Percentiles rank a stretch among this genome's conserved stretches.
phyloP scores from a whole-genome alignment of 2,797 vertebrate species.

The Florisuga fusca region DNA sequence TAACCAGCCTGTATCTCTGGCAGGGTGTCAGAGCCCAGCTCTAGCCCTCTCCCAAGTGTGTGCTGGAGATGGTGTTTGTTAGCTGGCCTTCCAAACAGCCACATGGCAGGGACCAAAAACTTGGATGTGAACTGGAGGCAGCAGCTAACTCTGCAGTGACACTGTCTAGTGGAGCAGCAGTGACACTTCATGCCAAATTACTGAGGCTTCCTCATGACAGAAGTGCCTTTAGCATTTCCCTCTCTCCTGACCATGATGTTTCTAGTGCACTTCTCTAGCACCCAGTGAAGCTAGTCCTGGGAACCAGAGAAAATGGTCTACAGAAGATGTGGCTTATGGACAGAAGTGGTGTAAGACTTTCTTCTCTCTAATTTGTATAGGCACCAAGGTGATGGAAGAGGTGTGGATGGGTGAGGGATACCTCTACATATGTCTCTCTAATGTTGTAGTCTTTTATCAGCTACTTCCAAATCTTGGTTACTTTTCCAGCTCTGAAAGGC shows the following conservation, averaged over 20 bases:
- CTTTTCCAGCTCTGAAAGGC: not conserved
- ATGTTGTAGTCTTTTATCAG: not conserved
- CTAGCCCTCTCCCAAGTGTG: not conserved
- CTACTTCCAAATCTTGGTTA: not conserved
- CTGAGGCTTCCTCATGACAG: not conserved
- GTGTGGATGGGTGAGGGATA: not conserved
- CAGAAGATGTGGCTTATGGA: not conserved
- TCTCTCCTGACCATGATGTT: not conserved
- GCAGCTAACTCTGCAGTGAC: not conserved
- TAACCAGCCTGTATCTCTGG: not conserved
- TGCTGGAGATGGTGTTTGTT: not conserved
- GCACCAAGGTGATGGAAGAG: not conserved
- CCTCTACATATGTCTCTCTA: not conserved
- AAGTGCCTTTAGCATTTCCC: not conserved
- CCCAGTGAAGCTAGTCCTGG: not conserved
- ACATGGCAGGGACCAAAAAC: not conserved
- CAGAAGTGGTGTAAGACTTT: not conserved
- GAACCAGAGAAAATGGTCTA: not conserved
- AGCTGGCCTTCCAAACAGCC: not conserved
- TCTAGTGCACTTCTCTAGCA: not conserved
- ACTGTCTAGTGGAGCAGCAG: not conserved
- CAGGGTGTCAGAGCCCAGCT: not conserved
- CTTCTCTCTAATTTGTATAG: not conserved
- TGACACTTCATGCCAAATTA: not conserved
- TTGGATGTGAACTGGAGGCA: not conserved